A percentile compares a stretch with the other conserved stretches of the same genome.
Conservation (phyloP, 1,140 invertebrate genomes). For the Brachionus sp. region DNA sequence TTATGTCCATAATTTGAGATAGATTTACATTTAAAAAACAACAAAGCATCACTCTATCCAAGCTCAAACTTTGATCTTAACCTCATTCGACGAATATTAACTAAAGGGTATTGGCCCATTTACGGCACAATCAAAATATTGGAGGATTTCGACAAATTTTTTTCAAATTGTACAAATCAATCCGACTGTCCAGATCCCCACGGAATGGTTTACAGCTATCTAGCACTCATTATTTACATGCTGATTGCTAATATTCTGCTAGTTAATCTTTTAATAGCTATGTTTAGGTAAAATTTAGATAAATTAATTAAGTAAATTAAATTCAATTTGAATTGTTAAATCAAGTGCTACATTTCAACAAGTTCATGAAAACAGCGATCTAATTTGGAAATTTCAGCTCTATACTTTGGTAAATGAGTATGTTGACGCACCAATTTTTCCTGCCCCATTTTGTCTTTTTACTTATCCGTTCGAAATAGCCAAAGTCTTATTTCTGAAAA, state of each 20-base stretch:
- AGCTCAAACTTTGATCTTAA: slow-evolving; percentile 49
- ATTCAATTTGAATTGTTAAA: not conserved
- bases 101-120: slow-evolving; percentile 57
- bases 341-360: slow-evolving; percentile 42
- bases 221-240: slow-evolving; percentile 53
- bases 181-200: slow-evolving; percentile 15
- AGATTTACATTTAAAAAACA: not conserved
- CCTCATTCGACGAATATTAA: slow-evolving; percentile 53
- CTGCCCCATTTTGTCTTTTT: not conserved
- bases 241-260: slow-evolving; percentile 54
- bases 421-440: slow-evolving; percentile 6
- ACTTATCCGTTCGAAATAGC: not conserved
- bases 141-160: slow-evolving; percentile 51
- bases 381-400: slow-evolving; percentile 27
- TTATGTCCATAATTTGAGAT: not conserved
- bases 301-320: not conserved
- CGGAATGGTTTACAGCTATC: slow-evolving; percentile 49
- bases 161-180: slow-evolving; percentile 47
- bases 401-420: slow-evolving; percentile 25
- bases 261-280: slow-evolving; percentile 57
- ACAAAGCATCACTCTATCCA: slow-evolving; percentile 52
- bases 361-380: slow-evolving; percentile 24
- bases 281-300: slow-evolving; percentile 53
- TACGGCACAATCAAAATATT: slow-evolving; percentile 56
- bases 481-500: not conserved